Evolutionary conservation across 2,888 invertebrate species (phyloP), one percentile per base, ranked within the genome.

Genomic region (Helleia helle): DNA sequence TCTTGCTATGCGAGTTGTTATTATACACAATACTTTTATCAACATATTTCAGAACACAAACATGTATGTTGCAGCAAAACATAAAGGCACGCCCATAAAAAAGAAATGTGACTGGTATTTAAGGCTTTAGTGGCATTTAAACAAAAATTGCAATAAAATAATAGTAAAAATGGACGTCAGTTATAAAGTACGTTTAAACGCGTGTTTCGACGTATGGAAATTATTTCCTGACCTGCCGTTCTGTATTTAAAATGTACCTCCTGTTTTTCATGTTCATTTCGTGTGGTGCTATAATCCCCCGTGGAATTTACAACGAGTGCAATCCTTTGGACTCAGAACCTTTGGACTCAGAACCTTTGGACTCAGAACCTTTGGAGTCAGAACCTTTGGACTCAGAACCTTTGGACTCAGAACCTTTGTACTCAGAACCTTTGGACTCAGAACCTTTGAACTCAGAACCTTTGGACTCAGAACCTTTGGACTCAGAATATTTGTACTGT

Each of bases 81-180:
- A 47, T 26, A 18, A 31, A 34, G 12, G 22, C 18, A 34, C 22
- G 9, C 18, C 34, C 22, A 34, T 34, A 34, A 34, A 34, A 34
- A 18, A 48, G 49, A 43, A 36, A 58, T 55, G 52, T 51, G 11
- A n/a, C n/a, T 11, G 13, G 7, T 34, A 34, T 34, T 22, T 22
- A 45, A 30, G 48, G 47, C 45, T 44, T 47, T 45, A 41, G 44
- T 26, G 41, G 46, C 47, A 50, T 47, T 54, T 52, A 51, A 57
- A 55, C 52, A 49, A 52, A 54, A 55, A 49, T 40, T 34, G 44
- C 52, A 45, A 55, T 58, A 57, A 58, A 59, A 55, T 42, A 42
- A 37, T 47, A 44, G 54, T 54, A 61, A 55, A 55, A 44, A 48
- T 34, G 36, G 41, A 51, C 52, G 50, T 48, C 44, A 43, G 49